Conservation (phyloP, 2,888 invertebrate species). For the Drosophila hamatofila region DNA sequence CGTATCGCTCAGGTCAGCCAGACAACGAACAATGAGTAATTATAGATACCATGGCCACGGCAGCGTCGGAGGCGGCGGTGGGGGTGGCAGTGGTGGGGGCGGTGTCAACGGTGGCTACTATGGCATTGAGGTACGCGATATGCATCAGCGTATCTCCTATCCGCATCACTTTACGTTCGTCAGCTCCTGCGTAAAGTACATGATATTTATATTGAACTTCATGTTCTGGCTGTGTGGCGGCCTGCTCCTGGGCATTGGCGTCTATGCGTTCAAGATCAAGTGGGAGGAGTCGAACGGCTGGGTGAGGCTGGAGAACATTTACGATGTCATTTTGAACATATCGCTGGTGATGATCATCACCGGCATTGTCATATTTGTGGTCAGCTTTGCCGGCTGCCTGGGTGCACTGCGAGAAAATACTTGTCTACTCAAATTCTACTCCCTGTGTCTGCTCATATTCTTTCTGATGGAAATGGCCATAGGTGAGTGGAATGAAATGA, state of each 20-base stretch:
- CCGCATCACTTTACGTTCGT: slow-evolving; percentile 85
- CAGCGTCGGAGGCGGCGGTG: slow-evolving; percentile 49
- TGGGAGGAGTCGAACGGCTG: slow-evolving; percentile 93
- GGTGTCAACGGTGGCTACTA: slow-evolving; percentile 72
- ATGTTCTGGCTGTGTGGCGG: slow-evolving; percentile 93
- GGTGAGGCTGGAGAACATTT: slow-evolving; percentile 93
- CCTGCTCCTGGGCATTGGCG: slow-evolving; percentile 93
- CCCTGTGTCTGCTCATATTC: slow-evolving; percentile 93
- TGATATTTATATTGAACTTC: slow-evolving; percentile 85
- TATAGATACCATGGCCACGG: slow-evolving; percentile 71
- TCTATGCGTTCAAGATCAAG: slow-evolving; percentile 97
- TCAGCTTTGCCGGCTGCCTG: slow-evolving; percentile 97
- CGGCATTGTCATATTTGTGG: slow-evolving; percentile 94
- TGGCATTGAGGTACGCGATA: slow-evolving; percentile 82
- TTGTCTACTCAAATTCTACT: slow-evolving; percentile 95
- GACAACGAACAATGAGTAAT: slow-evolving; percentile 70
- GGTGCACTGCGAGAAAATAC: slow-evolving; percentile 93
- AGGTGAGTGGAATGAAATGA: slow-evolving; percentile 30
- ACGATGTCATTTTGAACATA: slow-evolving; percentile 95
- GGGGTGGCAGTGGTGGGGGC: slow-evolving; percentile 55
- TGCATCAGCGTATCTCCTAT: slow-evolving; percentile 78
- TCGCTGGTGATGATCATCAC: slow-evolving; percentile 95
- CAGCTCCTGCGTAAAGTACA: slow-evolving; percentile 85
- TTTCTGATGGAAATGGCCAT: slow-evolving; percentile 96
- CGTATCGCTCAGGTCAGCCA: slow-evolving; percentile 3